Evolutionary conservation across 2,888 invertebrate species (phyloP).

Genomic region (Diarsia rubi): DNA sequence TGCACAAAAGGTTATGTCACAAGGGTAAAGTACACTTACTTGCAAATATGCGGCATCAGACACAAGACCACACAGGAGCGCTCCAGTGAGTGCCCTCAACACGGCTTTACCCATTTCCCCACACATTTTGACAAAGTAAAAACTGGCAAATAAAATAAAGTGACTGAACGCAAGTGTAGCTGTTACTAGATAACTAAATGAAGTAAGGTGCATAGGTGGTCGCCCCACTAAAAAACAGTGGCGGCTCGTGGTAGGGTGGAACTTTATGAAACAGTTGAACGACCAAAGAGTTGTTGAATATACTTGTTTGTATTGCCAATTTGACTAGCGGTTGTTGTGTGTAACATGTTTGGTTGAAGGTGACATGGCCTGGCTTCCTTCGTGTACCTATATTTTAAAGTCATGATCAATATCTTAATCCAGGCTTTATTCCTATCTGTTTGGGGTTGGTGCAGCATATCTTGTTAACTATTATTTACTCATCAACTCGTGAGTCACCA

Average conservation of each 20-base stretch:
- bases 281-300: conserved; percentile 53
- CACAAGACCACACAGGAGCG: conserved; percentile 85
- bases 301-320: conserved; percentile 41
- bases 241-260: conserved; percentile 63
- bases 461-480: not conserved
- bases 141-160: conserved; percentile 43
- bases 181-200: conserved; percentile 61
- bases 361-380: not conserved
- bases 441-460: not conserved
- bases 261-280: conserved; percentile 53
- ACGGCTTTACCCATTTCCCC: conserved; percentile 89
- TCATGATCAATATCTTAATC: not conserved
- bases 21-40: conserved; percentile 71
- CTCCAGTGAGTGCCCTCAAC: conserved; percentile 85
- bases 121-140: conserved; percentile 79
- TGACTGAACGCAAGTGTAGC: conserved; percentile 57
- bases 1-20: conserved; percentile 24
- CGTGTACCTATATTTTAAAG: not conserved
- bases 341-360: not conserved
- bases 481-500: not conserved
- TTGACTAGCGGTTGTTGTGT: not conserved
- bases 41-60: conserved; percentile 88
- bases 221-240: conserved; percentile 67
- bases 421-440: not conserved
- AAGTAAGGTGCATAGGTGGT: conserved; percentile 50